Base-by-base conservation (phyloP, 2,888 invertebrate genomes). In the Agriotes lineatus region DNA sequence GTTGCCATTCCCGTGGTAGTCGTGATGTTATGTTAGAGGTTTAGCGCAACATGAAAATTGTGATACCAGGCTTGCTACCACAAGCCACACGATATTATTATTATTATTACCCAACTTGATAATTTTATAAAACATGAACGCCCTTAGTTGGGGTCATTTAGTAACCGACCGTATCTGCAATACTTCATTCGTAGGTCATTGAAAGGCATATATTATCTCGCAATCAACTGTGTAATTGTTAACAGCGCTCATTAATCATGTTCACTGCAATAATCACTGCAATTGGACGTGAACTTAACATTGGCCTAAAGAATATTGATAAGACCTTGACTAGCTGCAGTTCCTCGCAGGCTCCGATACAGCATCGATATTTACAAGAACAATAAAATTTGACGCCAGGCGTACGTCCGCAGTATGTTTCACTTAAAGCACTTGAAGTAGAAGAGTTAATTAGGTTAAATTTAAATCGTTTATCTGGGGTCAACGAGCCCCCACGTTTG, bases 381-480 rank as follows among this genome's bases (percentile, higher is more conserved):
- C 22, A 52, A 52, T 30, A 14, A 52, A 52, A 52, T 33, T 52
- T 30, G 52, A 52, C 18, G 56, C 56, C 67, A 62, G 42, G 68
- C 66, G 25, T 54, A 60, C 65, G 63, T 71, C 59, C 35, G 62
- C 67, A 58, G 66, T 74, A 71, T 73, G 72, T 75, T 72, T 74
- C 75, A 76, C 75, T 76, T 73, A 72, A 74, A 69, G 66, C 64
- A 66, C 72, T 67, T 70, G 72, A 67, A 72, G 50, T 37, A 52
- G 67, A 68, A 71, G 69, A 60, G 56, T 67, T 74, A 77, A 76
- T 77, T 75, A 70, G 71, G 74, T 75, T 75, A 77, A 77, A 75
- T 76, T 77, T 75, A 72, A 75, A 74, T 73, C 67, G 67, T 76
- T 45, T 76, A 76, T 75, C 73, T 67, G 57, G 72, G 64, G 64